Evolutionary conservation across 2,113 vertebrate genomes (phyloP).

Genomic region (Pelusios castaneus): DNA sequence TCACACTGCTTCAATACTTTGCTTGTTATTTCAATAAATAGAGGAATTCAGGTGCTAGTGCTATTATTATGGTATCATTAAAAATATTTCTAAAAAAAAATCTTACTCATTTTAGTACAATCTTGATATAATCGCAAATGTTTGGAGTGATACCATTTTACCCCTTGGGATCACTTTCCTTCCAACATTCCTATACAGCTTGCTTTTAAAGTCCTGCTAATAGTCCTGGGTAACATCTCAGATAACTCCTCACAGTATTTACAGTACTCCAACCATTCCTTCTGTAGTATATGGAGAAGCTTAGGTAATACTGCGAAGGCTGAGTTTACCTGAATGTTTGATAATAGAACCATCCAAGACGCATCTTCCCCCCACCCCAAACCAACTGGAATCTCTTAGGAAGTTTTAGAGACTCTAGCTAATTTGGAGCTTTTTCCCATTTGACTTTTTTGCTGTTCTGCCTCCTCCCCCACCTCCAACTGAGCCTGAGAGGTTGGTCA

Average conservation of each 20-base stretch:
- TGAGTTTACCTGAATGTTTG: neutral
- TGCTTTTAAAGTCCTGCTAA: slow-evolving; percentile 25
- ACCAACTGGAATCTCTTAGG: too few relatives aligned
- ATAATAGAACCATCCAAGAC: too few relatives aligned
- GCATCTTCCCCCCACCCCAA: too few relatives aligned
- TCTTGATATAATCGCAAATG: slow-evolving; percentile 3
- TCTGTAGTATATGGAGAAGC: neutral
- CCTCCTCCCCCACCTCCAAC: too few relatives aligned
- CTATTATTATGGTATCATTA: neutral
- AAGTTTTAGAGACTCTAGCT: too few relatives aligned
- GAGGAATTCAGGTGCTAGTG: neutral
- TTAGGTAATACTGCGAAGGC: rapidly evolving
- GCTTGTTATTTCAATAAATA: neutral
- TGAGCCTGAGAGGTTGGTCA: too few relatives aligned
- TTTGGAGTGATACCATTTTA: slow-evolving; percentile 14
- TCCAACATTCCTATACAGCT: slow-evolving; percentile 27
- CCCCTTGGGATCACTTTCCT: neutral
- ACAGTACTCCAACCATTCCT: neutral
- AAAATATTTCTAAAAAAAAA: neutral
- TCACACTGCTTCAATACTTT: neutral
- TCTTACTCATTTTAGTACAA: neutral
- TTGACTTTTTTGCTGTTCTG: too few relatives aligned
- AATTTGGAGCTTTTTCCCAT: too few relatives aligned
- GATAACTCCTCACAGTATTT: neutral
- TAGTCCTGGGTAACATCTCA: slow-evolving; percentile 24